Base-by-base conservation (phyloP, 2,888 invertebrate species). In the Agrypnus murinus region DNA sequence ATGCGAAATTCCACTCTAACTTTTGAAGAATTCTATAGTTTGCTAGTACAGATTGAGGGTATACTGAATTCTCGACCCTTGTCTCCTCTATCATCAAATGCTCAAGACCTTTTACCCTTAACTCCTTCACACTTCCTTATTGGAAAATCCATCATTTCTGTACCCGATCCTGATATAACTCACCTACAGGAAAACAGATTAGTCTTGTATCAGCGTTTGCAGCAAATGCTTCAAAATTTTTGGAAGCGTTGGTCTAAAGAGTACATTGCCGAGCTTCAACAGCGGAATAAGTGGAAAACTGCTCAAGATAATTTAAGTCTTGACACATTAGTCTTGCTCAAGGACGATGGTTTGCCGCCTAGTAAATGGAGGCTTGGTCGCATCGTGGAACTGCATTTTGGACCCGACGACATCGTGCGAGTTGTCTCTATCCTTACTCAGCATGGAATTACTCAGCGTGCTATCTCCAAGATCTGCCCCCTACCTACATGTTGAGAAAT, bases 161-260 rank as follows among this genome's bases (percentile, higher is more conserved):
- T 48, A 9, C 48, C 48, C 10, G 48, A 48, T 19, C 48, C 17
- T 2, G 48, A 48, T 25, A 25, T 48, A 10, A 48, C n/a, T 6
- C 5, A 48, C 8, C n/a, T 48, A 9, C 48, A 9, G 8, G 12
- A 60, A 6, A 73, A 69, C 36, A 57, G 63, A 5, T 55, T 78
- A 3, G 34, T 64, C 1, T 53, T 74, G 0, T 79, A 73, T 74
- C 77, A 81, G 38, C 36, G 57, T 1, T 6, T 75, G 0, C 75
- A 77, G 36, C 62, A 67, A 7, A 38, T 73, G 6, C 38, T 40
- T 7, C 77, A 77, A 14, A 71, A 76, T 34, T 74, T 74, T 38
- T 73, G 71, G 73, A 58, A 62, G 12, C 58, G 65, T 17, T 73
- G 73, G 65, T 15, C 25, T 0, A 53, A 12, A 9, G 73, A 73